A percentile compares a stretch with the other conserved stretches of the same genome.
Conservation (phyloP, 1,140 invertebrate species). For the Scaptomyza graminum region DNA sequence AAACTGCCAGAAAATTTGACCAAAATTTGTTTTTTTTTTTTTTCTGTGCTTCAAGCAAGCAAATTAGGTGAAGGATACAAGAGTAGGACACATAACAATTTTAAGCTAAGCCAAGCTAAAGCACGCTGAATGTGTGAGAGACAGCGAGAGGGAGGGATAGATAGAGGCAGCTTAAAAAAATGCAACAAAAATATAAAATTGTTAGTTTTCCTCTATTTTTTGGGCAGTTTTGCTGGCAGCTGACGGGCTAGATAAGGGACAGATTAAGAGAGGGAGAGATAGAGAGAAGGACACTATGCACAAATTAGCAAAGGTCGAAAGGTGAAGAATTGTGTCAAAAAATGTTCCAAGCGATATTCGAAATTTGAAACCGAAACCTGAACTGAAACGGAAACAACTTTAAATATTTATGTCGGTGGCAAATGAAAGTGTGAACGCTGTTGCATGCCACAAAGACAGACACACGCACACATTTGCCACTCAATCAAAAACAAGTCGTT, state of each 20-base stretch:
- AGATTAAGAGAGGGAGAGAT: too few species aligned
- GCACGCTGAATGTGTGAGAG: neutral
- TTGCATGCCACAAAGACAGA: slow-evolving; percentile 34
- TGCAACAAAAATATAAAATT: neutral
- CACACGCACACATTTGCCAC: slow-evolving; percentile 6
- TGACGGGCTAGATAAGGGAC: too few species aligned
- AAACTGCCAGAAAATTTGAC: slow-evolving; percentile 56
- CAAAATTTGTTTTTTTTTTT: slow-evolving; percentile 60
- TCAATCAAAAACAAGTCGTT: slow-evolving; percentile 35
- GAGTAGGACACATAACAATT: slow-evolving; percentile 22
- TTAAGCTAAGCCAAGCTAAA: slow-evolving; percentile 17
- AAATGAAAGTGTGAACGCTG: slow-evolving; percentile 23
- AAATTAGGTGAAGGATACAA: slow-evolving; percentile 77
- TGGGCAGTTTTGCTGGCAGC: too few species aligned
- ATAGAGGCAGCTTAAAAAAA: neutral
- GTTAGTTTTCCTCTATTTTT: slow-evolving; percentile 9
- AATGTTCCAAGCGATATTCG: neutral
- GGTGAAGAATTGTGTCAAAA: slow-evolving; percentile 3
- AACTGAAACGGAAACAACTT: neutral
- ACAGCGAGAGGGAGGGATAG: neutral
- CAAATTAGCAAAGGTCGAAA: too few species aligned
- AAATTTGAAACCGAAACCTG: slow-evolving; percentile 7
- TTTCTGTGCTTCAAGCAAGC: slow-evolving; percentile 44
- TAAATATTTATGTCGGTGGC: slow-evolving; percentile 3
- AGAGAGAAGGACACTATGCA: too few species aligned